A percentile compares a stretch with the other conserved stretches of the same genome.
Conservation (phyloP, 1,140 invertebrate genomes). For the Stenopsyche tienmushanensis region DNA sequence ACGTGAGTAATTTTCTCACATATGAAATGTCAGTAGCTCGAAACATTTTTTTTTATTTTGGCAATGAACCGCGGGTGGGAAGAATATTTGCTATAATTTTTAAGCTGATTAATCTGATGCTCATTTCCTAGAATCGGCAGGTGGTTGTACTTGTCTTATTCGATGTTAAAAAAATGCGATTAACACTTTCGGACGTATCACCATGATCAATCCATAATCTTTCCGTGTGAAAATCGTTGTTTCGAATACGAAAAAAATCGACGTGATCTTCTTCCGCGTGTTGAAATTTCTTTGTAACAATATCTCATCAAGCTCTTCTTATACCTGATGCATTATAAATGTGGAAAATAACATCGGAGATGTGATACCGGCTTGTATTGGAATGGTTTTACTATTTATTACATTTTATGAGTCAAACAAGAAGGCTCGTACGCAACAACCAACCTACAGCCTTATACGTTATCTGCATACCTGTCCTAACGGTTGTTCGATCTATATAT, state of each 20-base stretch:
- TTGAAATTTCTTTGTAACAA: background rate
- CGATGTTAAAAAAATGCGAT: too few species aligned
- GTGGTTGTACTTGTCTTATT: conserved; percentile 16
- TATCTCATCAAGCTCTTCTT: background rate
- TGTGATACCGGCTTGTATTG: conserved; percentile 14
- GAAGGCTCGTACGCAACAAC: conserved; percentile 23
- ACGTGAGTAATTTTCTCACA: too few species aligned
- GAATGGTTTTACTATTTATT: conserved; percentile 29
- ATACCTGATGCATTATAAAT: background rate
- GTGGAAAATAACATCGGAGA: background rate
- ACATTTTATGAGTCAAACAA: conserved; percentile 21
- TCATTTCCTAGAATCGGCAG: conserved; percentile 11
- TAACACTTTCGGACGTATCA: too few species aligned
- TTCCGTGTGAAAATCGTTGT: too few species aligned
- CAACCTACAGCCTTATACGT: conserved; percentile 24
- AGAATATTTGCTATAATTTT: conserved; percentile 7
- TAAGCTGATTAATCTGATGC: conserved; percentile 2
- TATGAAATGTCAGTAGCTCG: too few species aligned
- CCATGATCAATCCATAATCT: too few species aligned
- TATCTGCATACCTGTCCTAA: conserved; percentile 36
- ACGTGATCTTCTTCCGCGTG: background rate
- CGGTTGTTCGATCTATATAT: conserved; percentile 41
- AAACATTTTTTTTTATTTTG: too few species aligned
- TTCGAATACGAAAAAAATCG: too few species aligned
- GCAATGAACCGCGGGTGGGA: background rate